These are phyloP conservation scores for Ceratitis capitata DNA, from an alignment of 1,140 invertebrate genomes.

Conservation along the genomic window DNA sequence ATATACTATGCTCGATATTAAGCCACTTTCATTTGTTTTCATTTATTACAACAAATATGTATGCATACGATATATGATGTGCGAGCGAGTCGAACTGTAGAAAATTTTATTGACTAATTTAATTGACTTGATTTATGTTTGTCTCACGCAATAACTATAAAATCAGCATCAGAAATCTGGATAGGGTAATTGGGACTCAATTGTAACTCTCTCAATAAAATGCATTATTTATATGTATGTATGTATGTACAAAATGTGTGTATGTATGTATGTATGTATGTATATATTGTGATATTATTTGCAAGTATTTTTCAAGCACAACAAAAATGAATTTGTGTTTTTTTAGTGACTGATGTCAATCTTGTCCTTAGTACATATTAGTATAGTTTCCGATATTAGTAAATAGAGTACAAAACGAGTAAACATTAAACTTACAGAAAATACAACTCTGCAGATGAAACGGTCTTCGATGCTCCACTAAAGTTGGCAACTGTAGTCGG, in stretches of 20 bases:
- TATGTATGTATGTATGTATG: neutral
- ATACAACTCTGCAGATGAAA: conserved; percentile 63
- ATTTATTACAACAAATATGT: no score
- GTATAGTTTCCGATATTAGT: no score
- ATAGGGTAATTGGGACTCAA: neutral
- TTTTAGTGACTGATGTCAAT: no score
- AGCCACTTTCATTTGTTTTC: no score
- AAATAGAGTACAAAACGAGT: neutral
- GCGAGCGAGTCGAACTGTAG: neutral
- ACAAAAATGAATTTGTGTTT: no score
- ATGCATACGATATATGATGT: no score
- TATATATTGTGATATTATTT: neutral
- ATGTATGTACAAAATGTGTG: neutral
- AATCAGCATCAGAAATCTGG: neutral
- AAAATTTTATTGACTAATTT: conserved; percentile 13
- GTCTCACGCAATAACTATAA: conserved; percentile 24
- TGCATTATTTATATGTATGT: no score
- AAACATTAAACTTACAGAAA: conserved; percentile 58
- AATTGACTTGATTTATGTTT: neutral
- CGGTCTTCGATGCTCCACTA: conserved; percentile 34
- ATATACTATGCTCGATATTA: no score
- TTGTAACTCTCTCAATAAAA: no score
- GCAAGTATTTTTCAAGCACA: neutral
- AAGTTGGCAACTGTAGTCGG: neutral
- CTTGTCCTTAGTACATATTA: no score